Percentiles rank a stretch among this genome's conserved stretches.
These are phyloP conservation scores for Drosophila burlai DNA, from an alignment of 1,140 invertebrate genomes.

Conservation along the genomic window DNA sequence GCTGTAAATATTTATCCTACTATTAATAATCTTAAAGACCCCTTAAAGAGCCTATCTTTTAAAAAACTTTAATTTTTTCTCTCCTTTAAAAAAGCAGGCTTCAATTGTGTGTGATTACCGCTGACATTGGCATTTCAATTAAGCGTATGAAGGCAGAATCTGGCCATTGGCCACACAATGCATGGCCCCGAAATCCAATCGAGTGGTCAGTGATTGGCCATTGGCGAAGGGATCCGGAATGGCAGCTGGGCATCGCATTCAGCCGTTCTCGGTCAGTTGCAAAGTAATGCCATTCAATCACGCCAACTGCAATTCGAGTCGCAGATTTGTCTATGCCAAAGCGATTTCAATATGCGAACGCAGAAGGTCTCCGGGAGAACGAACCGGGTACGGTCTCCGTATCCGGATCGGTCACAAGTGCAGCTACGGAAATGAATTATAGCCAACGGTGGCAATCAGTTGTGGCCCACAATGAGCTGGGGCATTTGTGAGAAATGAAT, in stretches of 20 bases:
- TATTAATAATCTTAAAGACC: background rate
- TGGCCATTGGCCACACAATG: conserved; percentile 45
- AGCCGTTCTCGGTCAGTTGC: conserved; percentile 12
- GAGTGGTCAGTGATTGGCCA: conserved; percentile 34
- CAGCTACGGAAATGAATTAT: conserved; percentile 51
- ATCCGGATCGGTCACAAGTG: conserved; percentile 33
- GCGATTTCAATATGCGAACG: conserved; percentile 41
- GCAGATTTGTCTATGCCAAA: conserved; percentile 46
- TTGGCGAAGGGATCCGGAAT: conserved; percentile 9
- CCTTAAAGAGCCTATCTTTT: no score
- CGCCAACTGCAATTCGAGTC: conserved; percentile 21
- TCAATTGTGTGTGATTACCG: background rate
- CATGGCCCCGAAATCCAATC: conserved; percentile 47
- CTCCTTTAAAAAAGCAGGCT: background rate
- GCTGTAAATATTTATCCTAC: background rate
- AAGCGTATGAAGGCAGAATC: conserved; percentile 39
- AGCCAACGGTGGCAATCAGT: conserved; percentile 41
- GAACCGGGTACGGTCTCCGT: background rate
- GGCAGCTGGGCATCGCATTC: conserved; percentile 18
- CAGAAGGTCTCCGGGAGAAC: background rate
- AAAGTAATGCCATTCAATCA: conserved; percentile 51
- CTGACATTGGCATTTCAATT: conserved; percentile 48
- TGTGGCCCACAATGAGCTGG: conserved; percentile 36
- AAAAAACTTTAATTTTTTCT: background rate
- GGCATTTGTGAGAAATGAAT: conserved; percentile 53